phyloP scores from a whole-genome alignment of 2,888 invertebrate genomes.

The Nephrotoma appendiculata region DNA sequence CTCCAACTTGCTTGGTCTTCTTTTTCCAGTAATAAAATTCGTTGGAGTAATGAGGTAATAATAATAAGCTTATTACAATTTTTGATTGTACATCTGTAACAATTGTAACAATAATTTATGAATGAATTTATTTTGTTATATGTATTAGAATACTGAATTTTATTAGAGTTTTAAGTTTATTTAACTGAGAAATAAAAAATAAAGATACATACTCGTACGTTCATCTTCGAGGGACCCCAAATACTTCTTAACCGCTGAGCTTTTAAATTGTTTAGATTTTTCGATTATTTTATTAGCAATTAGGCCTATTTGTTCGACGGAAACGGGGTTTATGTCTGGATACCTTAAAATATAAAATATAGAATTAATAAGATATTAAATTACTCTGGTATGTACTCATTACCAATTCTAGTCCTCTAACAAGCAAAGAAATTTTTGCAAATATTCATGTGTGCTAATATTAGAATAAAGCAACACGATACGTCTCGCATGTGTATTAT shows the following conservation, averaged over 20 bases:
- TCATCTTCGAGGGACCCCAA: background rate
- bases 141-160: too few species aligned
- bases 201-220: background rate
- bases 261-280: background rate
- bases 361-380: too few species aligned
- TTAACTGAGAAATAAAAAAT: background rate
- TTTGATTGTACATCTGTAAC: background rate
- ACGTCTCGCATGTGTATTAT: background rate
- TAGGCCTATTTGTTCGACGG: background rate
- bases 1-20: background rate
- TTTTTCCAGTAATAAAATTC: background rate
- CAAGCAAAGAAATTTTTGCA: background rate
- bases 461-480: background rate
- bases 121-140: background rate
- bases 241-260: background rate
- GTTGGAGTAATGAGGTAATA: background rate
- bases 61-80: background rate
- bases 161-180: background rate
- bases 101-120: background rate
- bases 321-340: background rate
- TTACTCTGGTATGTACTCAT: background rate
- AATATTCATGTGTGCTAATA: background rate
- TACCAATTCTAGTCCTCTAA: background rate
- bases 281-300: background rate
- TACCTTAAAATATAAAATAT: background rate